Evolutionary conservation across 2,888 invertebrate genomes (phyloP), one percentile per base, ranked within the genome.

Genomic region (Philopedon plagiatum): DNA sequence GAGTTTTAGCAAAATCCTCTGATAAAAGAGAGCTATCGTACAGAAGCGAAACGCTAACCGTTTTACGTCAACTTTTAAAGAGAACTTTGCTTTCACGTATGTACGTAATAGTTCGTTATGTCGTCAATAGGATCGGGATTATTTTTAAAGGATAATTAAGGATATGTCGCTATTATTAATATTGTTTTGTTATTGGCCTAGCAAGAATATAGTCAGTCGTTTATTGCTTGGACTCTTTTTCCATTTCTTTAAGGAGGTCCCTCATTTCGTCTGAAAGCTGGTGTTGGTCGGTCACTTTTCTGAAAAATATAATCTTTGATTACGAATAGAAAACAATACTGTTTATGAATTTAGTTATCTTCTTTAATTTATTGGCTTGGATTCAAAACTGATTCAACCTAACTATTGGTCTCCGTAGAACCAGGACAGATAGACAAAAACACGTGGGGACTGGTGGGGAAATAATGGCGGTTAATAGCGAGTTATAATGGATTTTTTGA

Each of bases 261-360:
- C 81, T 85, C 86, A 86, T 86, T 80, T 86, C 86, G 57, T 85
- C 83, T 5, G 86, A 86, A 3, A 86, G 80, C 73, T 84, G 83
- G 58, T 86, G 86, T 74, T 85, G 86, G 70, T 86, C 85, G 5
- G 81, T 54, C 19, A 81, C 77, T 75, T 76, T 77, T 74, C 85
- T 85, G 77, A 68, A 83, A 82, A 62, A 70, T 21, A 62, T 32
- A 19, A 9, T 5, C 29, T n/a, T n/a, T n/a, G n/a, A n/a, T n/a
- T n/a, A n/a, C n/a, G n/a, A n/a, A n/a, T n/a, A n/a, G n/a, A n/a
- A n/a, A n/a, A n/a, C n/a, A n/a, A n/a, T n/a, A n/a, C n/a, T n/a
- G n/a, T n/a, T n/a, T n/a, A n/a, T n/a, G n/a, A n/a, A n/a, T n/a
- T n/a, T n/a, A n/a, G n/a, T n/a, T n/a, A n/a, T n/a, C n/a, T n/a